phyloP scores from a whole-genome alignment of 2,113 vertebrate species.

The Sorex araneus region DNA sequence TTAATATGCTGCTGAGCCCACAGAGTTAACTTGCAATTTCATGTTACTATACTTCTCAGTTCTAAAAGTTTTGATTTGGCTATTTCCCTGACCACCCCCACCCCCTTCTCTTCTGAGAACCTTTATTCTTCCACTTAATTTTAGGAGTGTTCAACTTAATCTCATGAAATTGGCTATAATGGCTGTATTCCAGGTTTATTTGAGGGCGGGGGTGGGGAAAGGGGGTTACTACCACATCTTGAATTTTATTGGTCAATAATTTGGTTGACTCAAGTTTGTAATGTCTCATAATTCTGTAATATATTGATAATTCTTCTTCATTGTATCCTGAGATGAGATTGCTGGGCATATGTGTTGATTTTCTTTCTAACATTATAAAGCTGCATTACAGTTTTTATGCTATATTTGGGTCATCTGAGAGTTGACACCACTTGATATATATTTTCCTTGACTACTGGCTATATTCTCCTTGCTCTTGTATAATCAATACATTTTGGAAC shows the following conservation, averaged over 20 bases:
- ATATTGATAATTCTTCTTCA: too few relatives aligned
- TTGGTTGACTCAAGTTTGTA: too few relatives aligned
- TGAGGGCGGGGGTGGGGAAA: too few relatives aligned
- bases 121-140: conserved; percentile 3
- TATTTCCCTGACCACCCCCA: too few relatives aligned
- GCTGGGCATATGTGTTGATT: too few relatives aligned
- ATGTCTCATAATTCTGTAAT: too few relatives aligned
- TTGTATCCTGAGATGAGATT: too few relatives aligned
- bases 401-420: not conserved
- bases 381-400: not conserved
- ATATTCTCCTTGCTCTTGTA: not conserved
- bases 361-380: too few relatives aligned
- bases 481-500: not conserved
- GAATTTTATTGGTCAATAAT: too few relatives aligned
- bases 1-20: not conserved
- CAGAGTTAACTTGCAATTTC: conserved; percentile 20
- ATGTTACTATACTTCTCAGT: not conserved
- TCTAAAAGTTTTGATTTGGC: conserved; percentile 6
- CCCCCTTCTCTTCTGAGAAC: not conserved
- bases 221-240: too few relatives aligned
- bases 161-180: not conserved
- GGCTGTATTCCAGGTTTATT: not conserved
- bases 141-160: conserved; percentile 10
- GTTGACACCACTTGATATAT: not conserved
- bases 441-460: not conserved